Evolutionary conservation across 2,797 vertebrate species (phyloP).

Genomic region (Sebastes wilsoni): DNA sequence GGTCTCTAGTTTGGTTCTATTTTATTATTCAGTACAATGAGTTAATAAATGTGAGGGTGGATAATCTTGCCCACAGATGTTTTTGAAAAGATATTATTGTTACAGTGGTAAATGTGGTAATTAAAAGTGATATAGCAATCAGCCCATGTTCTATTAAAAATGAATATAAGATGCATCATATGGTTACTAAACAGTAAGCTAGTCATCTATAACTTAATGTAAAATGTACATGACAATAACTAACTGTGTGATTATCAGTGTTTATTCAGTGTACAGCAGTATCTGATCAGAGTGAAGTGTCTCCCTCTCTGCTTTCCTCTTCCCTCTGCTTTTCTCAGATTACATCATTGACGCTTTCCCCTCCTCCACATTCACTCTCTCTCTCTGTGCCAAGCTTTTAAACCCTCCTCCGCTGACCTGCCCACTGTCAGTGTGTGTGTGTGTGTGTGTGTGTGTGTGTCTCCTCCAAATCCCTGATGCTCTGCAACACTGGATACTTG

Average conservation of each 20-base stretch:
- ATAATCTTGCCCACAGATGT: background rate
- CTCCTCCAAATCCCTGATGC: conserved; percentile 44
- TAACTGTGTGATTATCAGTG: background rate
- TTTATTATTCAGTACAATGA: background rate
- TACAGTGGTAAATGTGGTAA: background rate
- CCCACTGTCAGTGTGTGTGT: conserved; percentile 18
- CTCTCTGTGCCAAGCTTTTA: conserved; percentile 51
- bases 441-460: conserved; percentile 10
- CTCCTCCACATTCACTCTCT: conserved; percentile 46
- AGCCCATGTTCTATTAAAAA: background rate
- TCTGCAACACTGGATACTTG: conserved; percentile 20
- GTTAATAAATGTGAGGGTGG: background rate
- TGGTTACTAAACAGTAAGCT: background rate
- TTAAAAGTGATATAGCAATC: background rate
- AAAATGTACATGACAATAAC: background rate
- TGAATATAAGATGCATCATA: background rate
- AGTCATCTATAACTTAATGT: background rate
- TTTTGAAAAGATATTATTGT: background rate
- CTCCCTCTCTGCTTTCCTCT: conserved; percentile 2
- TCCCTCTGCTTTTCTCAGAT: conserved; percentile 40
- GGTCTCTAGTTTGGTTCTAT: background rate
- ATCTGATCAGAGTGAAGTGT: conserved; percentile 9
- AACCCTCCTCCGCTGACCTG: conserved; percentile 61
- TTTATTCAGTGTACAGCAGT: background rate
- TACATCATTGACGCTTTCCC: conserved; percentile 54